Percentiles rank a stretch among this genome's conserved stretches.
These are phyloP conservation scores for Gymnocheta viridis DNA, from an alignment of 2,888 invertebrate species.

Conservation along the genomic window DNA sequence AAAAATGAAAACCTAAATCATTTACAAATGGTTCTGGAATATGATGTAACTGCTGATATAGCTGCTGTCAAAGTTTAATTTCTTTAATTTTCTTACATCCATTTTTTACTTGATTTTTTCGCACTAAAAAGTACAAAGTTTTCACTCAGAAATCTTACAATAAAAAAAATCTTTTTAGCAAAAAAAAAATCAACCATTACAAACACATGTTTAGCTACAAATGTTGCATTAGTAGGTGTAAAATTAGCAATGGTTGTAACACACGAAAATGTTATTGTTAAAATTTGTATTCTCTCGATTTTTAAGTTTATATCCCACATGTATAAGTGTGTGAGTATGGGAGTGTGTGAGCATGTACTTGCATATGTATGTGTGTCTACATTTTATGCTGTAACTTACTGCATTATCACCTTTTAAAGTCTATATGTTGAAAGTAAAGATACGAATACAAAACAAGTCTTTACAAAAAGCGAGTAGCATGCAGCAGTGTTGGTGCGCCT, in stretches of 20 bases:
- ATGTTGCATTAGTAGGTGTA: slow-evolving; percentile 17
- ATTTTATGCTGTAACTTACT: slow-evolving; percentile 56
- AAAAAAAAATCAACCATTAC: not conserved
- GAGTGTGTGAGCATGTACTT: not conserved
- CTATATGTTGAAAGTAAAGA: slow-evolving; percentile 26
- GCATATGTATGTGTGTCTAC: slow-evolving; percentile 21
- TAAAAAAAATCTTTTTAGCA: not conserved
- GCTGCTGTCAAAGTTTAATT: not conserved
- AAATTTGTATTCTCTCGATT: slow-evolving; percentile 54
- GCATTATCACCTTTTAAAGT: slow-evolving; percentile 69
- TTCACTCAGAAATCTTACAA: slow-evolving; percentile 27
- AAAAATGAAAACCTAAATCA: slow-evolving; percentile 2
- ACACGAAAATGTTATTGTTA: slow-evolving; percentile 9
- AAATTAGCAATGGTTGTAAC: slow-evolving; percentile 5
- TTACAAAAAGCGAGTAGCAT: not conserved
- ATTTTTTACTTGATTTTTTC: not conserved
- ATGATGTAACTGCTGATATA: not conserved
- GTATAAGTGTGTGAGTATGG: not conserved
- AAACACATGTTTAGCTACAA: not conserved
- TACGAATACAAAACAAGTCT: slow-evolving; percentile 21
- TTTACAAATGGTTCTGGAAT: not conserved
- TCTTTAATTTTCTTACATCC: slow-evolving; percentile 2
- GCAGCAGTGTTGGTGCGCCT: not conserved
- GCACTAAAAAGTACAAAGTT: not conserved
- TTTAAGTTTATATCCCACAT: slow-evolving; percentile 34